Evolutionary conservation across 2,113 vertebrate species (phyloP).

Genomic region (Mirza zaza): DNA sequence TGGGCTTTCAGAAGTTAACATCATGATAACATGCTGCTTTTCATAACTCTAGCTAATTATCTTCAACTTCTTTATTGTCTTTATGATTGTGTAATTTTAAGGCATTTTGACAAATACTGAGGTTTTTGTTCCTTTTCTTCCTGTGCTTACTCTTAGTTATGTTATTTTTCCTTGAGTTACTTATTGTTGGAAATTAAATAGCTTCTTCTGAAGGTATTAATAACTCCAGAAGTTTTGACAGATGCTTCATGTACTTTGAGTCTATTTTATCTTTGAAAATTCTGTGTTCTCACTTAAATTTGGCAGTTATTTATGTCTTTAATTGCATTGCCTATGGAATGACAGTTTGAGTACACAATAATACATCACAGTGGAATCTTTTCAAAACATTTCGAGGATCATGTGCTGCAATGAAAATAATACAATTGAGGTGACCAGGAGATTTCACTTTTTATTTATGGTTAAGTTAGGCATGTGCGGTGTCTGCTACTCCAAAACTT

Average conservation of each 20-base stretch:
- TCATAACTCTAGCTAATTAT: neutral
- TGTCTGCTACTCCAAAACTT: neutral
- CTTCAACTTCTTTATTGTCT: neutral
- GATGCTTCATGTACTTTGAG: neutral
- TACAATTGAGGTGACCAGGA: neutral
- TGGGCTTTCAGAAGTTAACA: neutral
- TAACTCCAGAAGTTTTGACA: neutral
- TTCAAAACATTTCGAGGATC: neutral
- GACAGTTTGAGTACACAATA: neutral
- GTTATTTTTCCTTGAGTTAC: neutral
- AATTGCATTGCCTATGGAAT: neutral
- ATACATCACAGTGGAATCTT: neutral
- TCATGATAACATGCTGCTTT: neutral
- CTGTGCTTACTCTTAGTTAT: neutral
- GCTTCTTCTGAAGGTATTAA: neutral
- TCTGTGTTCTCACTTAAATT: neutral
- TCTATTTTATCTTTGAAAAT: neutral
- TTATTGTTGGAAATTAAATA: conserved; percentile 6
- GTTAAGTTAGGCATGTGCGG: neutral
- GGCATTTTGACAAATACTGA: neutral
- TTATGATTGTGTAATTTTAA: conserved; percentile 16
- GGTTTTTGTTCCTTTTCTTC: neutral
- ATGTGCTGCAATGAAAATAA: neutral
- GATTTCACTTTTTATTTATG: neutral
- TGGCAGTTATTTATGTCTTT: neutral